Base-by-base conservation (phyloP, 2,888 invertebrate species). In the Dasypogon diadema region DNA sequence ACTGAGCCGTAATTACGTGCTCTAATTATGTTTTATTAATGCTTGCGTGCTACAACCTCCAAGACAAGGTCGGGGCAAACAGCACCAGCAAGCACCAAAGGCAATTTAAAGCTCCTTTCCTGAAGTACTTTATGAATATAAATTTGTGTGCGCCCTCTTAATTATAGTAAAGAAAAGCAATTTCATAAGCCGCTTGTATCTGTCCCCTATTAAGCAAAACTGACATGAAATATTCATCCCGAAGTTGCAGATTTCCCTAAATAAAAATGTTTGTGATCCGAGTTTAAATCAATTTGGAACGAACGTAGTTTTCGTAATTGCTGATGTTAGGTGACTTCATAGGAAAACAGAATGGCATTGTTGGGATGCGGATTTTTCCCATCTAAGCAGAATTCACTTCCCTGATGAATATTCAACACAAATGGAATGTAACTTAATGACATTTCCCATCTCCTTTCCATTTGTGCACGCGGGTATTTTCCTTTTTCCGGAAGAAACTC, bases 1-100 rank as follows among this genome's bases (percentile, higher is more conserved):
- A 21, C 37, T 37, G 3, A 21, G 34, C 42, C 18, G 42, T 60
- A 60, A 60, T 60, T 60, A 60, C 60, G 60, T 60, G 60, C 37
- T 60, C 60, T 60, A 60, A 60, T 60, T 60, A 60, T 60, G 60
- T 60, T 60, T 60, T 60, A 60, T 60, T 60, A 60, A 60, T 60
- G 60, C 60, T 37, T 60, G 60, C 60, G 60, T 60, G 60, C 21
- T 16, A 60, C 37, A 37, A 60, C 37, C 26, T 34, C 37, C 60
- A 12, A 60, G n/a, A 37, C 34, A 5, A 30, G 34, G 10, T 10
- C 34, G 10, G 10, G 34, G 10, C 6, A 30, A 30, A 12, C n/a
- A 42, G 12, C 42, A 12, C 42, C 42, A 3, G 60, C 10, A n/a
- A 18, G 1, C 18, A 18, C 2, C 2, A 12, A 37, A 60, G 12